Conservation (phyloP, 2,888 invertebrate species). For the Fragum sueziense region DNA sequence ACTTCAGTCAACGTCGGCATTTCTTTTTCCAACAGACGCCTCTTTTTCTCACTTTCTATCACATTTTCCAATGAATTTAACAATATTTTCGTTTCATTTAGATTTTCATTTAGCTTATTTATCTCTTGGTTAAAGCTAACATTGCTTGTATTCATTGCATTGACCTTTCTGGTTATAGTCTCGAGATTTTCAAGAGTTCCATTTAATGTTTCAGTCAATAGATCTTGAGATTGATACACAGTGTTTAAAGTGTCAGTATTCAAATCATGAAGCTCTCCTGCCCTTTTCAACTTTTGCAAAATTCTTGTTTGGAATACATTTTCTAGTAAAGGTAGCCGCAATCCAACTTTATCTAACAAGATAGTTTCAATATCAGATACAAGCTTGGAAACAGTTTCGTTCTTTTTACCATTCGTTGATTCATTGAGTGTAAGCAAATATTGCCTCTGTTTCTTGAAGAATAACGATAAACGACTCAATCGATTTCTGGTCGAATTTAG, state of each 20-base stretch:
- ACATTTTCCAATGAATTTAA: slow-evolving; percentile 21
- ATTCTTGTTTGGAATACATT: slow-evolving; percentile 23
- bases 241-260: slow-evolving; percentile 1
- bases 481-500: slow-evolving; percentile 24
- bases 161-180: neutral
- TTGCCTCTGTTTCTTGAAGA: slow-evolving; percentile 12
- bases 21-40: slow-evolving; percentile 13
- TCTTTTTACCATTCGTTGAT: slow-evolving; percentile 14
- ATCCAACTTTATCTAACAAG: slow-evolving; percentile 22
- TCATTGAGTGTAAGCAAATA: slow-evolving; percentile 8
- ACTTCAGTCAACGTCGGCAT: neutral
- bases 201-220: neutral
- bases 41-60: slow-evolving; percentile 12
- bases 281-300: slow-evolving; percentile 26
- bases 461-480: slow-evolving; percentile 17
- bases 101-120: neutral
- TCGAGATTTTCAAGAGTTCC: neutral
- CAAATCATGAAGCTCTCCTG: neutral
- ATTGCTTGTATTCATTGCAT: neutral
- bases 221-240: neutral
- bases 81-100: slow-evolving; percentile 11
- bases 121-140: neutral
- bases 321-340: slow-evolving; percentile 33
- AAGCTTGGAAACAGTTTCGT: slow-evolving; percentile 12
- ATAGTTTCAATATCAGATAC: neutral